phyloP scores from a whole-genome alignment of 2,888 invertebrate genomes.

The Pyrochroa serraticornis region DNA sequence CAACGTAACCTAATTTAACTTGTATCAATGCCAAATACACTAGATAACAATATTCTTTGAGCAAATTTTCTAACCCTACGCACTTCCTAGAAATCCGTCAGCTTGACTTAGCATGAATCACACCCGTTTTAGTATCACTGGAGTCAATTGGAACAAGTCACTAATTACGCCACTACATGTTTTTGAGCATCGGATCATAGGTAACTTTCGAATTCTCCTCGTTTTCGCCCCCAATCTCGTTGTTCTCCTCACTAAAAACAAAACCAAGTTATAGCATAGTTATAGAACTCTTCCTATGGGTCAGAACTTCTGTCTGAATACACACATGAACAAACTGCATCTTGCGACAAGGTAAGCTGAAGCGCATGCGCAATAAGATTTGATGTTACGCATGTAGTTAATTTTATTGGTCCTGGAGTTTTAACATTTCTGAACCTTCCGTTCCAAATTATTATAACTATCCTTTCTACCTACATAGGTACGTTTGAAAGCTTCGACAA shows the following conservation, averaged over 20 bases:
- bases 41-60: constrained; percentile 30
- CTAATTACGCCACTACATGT: constrained; percentile 39
- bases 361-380: too few relatives aligned
- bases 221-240: constrained; percentile 40
- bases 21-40: constrained; percentile 26
- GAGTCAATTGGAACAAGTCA: too few relatives aligned
- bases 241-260: constrained; percentile 40
- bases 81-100: constrained; percentile 25
- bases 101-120: constrained; percentile 44
- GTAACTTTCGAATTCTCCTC: constrained; percentile 44
- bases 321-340: too few relatives aligned
- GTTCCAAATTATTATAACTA: too few relatives aligned
- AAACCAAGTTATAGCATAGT: background rate
- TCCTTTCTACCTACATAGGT: too few relatives aligned
- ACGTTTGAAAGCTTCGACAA: too few relatives aligned
- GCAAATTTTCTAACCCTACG: constrained; percentile 30
- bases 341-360: too few relatives aligned
- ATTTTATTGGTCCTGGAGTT: too few relatives aligned
- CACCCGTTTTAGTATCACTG: constrained; percentile 41
- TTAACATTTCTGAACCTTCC: too few relatives aligned
- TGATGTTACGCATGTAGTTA: too few relatives aligned
- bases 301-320: too few relatives aligned
- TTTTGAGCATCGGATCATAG: constrained; percentile 44
- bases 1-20: background rate
- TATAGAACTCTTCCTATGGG: too few relatives aligned